These are phyloP conservation scores for Antechinus flavipes DNA, from an alignment of 2,113 vertebrate species.

Conservation along the genomic window DNA sequence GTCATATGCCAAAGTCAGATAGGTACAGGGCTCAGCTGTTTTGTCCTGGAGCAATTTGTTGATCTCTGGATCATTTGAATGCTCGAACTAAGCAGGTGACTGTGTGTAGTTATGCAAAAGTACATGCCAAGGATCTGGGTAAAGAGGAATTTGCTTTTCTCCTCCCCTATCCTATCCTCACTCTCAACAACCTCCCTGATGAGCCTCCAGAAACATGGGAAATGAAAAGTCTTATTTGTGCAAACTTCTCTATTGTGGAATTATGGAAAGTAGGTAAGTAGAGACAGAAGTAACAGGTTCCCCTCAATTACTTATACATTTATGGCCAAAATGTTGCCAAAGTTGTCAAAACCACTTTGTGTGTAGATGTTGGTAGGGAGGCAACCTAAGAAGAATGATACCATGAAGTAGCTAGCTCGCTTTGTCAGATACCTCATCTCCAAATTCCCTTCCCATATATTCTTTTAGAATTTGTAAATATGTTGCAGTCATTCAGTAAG, in stretches of 20 bases:
- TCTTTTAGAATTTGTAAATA: background rate
- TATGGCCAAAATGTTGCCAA: no score
- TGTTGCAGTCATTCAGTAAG: background rate
- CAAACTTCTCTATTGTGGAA: no score
- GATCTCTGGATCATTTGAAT: constrained; percentile 23
- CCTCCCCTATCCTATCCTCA: background rate
- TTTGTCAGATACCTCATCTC: background rate
- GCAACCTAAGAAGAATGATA: background rate
- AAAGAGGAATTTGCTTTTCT: background rate
- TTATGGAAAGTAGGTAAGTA: no score
- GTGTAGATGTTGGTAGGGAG: background rate
- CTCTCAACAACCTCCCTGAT: background rate
- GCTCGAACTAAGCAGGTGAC: background rate
- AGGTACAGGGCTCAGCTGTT: background rate
- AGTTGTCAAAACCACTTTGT: no score
- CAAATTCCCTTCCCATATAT: background rate
- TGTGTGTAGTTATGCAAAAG: no score
- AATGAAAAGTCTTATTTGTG: background rate
- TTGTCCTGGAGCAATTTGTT: background rate
- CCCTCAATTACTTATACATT: no score
- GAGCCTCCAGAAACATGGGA: background rate
- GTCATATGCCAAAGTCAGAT: background rate
- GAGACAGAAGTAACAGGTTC: no score
- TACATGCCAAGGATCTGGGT: background rate
- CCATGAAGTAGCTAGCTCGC: background rate